Evolutionary conservation across 1,140 invertebrate genomes (phyloP).

Genomic region (Cydia splendana): DNA sequence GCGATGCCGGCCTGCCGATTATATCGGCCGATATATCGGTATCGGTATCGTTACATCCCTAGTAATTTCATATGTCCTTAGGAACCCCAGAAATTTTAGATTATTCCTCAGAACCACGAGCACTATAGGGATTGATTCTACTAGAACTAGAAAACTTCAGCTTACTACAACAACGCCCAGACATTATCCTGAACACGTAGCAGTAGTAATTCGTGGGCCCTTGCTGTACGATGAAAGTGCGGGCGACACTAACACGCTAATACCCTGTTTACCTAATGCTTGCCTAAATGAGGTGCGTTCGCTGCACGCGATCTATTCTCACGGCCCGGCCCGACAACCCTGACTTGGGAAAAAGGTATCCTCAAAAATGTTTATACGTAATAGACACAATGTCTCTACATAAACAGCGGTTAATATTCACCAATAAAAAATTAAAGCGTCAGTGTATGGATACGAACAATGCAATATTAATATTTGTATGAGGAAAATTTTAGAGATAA

Average conservation of each 20-base stretch:
- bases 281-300: constrained; percentile 68
- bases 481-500: no score
- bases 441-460: constrained; percentile 41
- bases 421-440: constrained; percentile 43
- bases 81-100: no score
- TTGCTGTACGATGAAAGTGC: constrained; percentile 40
- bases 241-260: constrained; percentile 52
- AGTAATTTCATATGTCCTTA: no score
- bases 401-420: constrained; percentile 65
- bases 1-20: no score
- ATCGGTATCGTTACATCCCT: no score
- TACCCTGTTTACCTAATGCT: constrained; percentile 49
- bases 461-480: no score
- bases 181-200: no score
- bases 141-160: no score
- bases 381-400: constrained; percentile 68
- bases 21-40: no score
- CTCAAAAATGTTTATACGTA: constrained; percentile 64
- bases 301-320: constrained; percentile 70
- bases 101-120: no score
- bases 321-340: constrained; percentile 62
- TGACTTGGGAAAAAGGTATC: constrained; percentile 58
- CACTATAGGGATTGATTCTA: no score
- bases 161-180: no score
- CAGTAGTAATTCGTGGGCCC: not conserved